A percentile compares a stretch with the other conserved stretches of the same genome.
Conservation (phyloP, 2,888 invertebrate species). For the Macrosiphum euphorbiae region DNA sequence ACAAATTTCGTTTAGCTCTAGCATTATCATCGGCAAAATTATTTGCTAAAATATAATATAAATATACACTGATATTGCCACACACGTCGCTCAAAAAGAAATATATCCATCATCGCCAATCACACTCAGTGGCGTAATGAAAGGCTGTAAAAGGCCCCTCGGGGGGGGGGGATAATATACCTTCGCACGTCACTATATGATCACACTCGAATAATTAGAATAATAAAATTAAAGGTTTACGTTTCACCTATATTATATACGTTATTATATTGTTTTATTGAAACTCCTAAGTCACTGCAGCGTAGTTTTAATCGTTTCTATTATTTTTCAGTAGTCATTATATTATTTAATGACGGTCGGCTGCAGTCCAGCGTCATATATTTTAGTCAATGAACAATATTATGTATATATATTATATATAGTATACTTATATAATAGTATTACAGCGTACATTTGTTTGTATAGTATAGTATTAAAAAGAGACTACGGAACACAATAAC, state of each 20-base stretch:
- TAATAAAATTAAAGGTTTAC: background rate
- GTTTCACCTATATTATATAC: background rate
- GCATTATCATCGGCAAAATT: background rate
- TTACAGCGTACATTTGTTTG: background rate
- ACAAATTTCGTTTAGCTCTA: background rate
- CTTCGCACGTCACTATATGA: no score
- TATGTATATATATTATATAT: background rate
- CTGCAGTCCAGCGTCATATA: background rate
- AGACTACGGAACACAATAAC: constrained; percentile 28
- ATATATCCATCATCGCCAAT: background rate
- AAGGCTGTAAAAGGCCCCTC: no score
- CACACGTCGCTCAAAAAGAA: background rate
- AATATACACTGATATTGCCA: background rate
- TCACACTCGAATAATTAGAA: background rate
- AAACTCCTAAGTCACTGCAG: background rate
- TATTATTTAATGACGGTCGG: background rate
- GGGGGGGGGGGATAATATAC: no score
- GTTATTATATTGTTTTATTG: background rate
- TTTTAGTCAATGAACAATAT: background rate
- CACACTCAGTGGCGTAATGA: no score
- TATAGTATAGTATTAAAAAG: constrained; percentile 27
- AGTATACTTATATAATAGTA: background rate
- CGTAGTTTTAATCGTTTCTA: background rate
- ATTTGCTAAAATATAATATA: background rate
- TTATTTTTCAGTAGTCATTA: background rate